phyloP scores from a whole-genome alignment of 2,888 invertebrate genomes.

The Chamaedrilus cognettii region DNA sequence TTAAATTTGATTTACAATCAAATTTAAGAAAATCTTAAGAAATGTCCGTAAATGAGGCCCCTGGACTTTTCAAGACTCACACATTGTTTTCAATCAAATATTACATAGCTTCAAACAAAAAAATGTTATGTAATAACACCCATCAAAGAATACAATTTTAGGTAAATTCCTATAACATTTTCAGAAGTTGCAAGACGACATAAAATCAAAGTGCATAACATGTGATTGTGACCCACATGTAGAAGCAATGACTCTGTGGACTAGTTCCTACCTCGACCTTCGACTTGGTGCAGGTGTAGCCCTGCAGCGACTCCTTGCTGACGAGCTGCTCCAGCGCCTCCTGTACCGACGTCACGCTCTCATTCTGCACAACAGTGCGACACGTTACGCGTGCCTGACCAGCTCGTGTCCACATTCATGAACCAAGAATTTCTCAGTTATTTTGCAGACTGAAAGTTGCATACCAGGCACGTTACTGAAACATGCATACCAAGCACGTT shows the following conservation, averaged over 20 bases:
- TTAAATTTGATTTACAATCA: too few relatives aligned
- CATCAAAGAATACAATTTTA: background rate
- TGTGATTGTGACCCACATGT: background rate
- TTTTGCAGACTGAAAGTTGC: too few relatives aligned
- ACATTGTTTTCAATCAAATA: too few relatives aligned
- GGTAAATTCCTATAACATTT: background rate
- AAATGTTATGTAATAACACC: background rate
- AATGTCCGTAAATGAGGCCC: too few relatives aligned
- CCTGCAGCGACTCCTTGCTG: constrained; percentile 82
- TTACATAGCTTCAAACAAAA: too few relatives aligned
- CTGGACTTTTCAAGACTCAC: too few relatives aligned
- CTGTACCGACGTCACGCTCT: constrained; percentile 67
- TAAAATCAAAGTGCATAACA: background rate
- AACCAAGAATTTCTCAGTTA: too few relatives aligned
- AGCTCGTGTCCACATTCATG: too few relatives aligned
- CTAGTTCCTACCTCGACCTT: constrained; percentile 70
- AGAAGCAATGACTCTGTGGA: too few relatives aligned
- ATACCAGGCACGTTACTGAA: constrained; percentile 1
- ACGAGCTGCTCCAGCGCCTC: constrained; percentile 87
- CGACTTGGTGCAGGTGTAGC: constrained; percentile 79
- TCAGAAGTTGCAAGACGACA: background rate
- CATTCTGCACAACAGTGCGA: too few relatives aligned
- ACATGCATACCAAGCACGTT: background rate
- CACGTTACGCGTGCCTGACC: too few relatives aligned
- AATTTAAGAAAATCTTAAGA: too few relatives aligned